Percentiles rank a stretch among this genome's conserved stretches.
These are phyloP conservation scores for Hydrophis major DNA, from an alignment of 2,797 vertebrate genomes.

Conservation along the genomic window DNA sequence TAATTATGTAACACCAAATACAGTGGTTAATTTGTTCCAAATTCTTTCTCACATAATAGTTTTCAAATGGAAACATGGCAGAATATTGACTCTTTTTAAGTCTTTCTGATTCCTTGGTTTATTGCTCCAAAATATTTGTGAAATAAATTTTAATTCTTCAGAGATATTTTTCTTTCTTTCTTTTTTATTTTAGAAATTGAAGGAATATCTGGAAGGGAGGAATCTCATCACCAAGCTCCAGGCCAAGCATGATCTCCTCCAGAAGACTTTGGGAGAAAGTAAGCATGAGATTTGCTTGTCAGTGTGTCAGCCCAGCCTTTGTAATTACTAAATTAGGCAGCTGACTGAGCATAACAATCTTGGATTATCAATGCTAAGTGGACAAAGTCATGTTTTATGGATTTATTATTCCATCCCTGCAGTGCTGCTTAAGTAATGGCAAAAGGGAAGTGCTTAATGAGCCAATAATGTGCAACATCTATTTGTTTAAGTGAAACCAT, in stretches of 20 bases:
- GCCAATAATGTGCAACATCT: conserved; percentile 40
- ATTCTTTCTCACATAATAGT: background rate
- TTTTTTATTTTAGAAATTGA: conserved; percentile 85
- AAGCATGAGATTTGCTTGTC: conserved; percentile 64
- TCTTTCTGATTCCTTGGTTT: background rate
- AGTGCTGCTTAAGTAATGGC: conserved; percentile 46
- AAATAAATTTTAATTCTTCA: background rate
- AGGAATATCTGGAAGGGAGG: conserved; percentile 96
- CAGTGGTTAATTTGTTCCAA: background rate
- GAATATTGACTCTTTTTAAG: background rate
- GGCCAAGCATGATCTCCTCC: conserved; percentile 94
- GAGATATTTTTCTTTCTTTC: background rate
- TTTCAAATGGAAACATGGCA: background rate
- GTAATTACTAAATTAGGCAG: background rate
- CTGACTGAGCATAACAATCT: background rate
- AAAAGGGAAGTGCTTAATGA: conserved; percentile 48
- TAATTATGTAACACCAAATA: background rate
- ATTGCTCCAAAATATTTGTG: background rate
- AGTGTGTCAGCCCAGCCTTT: background rate
- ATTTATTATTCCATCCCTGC: conserved; percentile 40
- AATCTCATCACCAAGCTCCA: conserved; percentile 98
- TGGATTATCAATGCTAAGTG: background rate
- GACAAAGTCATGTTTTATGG: conserved; percentile 11
- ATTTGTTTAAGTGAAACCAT: conserved; percentile 32
- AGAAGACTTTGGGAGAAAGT: conserved; percentile 98